These are phyloP conservation scores for Oedothorax gibbosus DNA, from an alignment of 1,140 invertebrate genomes.

Conservation along the genomic window DNA sequence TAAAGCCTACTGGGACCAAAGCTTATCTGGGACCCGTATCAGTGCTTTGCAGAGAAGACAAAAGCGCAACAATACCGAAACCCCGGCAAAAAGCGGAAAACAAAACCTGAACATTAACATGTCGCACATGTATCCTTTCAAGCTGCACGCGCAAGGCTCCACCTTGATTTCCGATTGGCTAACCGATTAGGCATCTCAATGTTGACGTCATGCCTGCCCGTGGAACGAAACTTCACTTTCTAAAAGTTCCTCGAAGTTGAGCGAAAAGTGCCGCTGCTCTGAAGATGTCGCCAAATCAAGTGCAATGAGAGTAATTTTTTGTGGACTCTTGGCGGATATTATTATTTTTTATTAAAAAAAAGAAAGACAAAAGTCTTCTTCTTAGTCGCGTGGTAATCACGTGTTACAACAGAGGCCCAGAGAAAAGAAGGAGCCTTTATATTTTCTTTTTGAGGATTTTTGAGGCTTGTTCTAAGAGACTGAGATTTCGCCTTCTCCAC, in stretches of 20 bases:
- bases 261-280: conserved; percentile 14
- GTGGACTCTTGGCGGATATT: neutral
- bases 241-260: conserved; percentile 17
- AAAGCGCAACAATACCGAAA: too few relatives aligned
- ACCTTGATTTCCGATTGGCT: conserved; percentile 53
- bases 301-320: conserved; percentile 9
- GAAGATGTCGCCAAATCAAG: conserved; percentile 35
- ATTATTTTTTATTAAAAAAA: conserved; percentile 26
- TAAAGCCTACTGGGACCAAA: too few relatives aligned
- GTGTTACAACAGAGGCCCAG: conserved; percentile 2
- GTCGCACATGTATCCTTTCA: conserved; percentile 32
- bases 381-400: conserved; percentile 36
- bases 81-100: neutral
- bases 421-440: neutral
- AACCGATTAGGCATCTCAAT: conserved; percentile 34
- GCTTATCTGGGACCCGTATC: too few relatives aligned
- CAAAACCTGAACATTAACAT: conserved; percentile 40
- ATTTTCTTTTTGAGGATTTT: too few relatives aligned
- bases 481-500: neutral
- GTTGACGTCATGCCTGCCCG: conserved; percentile 30
- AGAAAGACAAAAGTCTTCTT: neutral
- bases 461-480: neutral
- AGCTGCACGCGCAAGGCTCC: conserved; percentile 21
- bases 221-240: conserved; percentile 31
- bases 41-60: too few relatives aligned